phyloP scores from a whole-genome alignment of 1,140 invertebrate genomes.

The Drosophila arizonae region DNA sequence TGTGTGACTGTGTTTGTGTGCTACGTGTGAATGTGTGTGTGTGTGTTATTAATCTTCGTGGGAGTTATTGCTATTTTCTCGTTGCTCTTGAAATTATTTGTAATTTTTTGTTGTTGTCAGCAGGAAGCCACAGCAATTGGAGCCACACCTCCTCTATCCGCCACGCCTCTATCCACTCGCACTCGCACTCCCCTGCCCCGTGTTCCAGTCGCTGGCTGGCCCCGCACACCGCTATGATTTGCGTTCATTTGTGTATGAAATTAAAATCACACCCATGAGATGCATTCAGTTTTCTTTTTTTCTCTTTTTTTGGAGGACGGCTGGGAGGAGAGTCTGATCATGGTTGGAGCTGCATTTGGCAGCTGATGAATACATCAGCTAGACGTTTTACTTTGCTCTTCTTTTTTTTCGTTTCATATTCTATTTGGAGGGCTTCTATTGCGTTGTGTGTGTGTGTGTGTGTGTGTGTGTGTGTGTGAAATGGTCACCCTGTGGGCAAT shows the following conservation, averaged over 20 bases:
- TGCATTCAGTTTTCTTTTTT: slow-evolving; percentile 17
- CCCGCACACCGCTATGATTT: slow-evolving; percentile 49
- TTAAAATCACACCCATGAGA: slow-evolving; percentile 82
- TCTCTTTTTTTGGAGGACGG: not conserved
- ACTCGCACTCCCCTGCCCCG: not conserved
- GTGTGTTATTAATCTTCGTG: slow-evolving; percentile 80
- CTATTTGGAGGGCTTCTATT: not conserved
- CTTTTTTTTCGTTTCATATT: not conserved
- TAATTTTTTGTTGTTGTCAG: slow-evolving; percentile 38
- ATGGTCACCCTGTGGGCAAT: slow-evolving; percentile 68
- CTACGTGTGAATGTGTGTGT: slow-evolving; percentile 14
- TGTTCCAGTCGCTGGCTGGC: not conserved
- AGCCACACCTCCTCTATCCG: not conserved
- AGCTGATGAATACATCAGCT: slow-evolving; percentile 36
- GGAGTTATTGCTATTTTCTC: slow-evolving; percentile 75
- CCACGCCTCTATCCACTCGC: not conserved
- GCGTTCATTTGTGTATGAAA: slow-evolving; percentile 82
- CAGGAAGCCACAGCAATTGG: slow-evolving; percentile 21
- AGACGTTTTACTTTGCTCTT: slow-evolving; percentile 7
- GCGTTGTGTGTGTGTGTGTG: not conserved
- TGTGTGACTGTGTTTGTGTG: too few relatives aligned
- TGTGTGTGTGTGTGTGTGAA: slow-evolving; percentile 13
- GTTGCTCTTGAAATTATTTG: slow-evolving; percentile 49
- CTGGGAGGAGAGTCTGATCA: too few relatives aligned
- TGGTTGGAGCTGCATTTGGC: slow-evolving; percentile 24